A percentile compares a stretch with the other conserved stretches of the same genome.
Conservation (phyloP, 2,888 invertebrate species). For the Phaedon cochleariae region DNA sequence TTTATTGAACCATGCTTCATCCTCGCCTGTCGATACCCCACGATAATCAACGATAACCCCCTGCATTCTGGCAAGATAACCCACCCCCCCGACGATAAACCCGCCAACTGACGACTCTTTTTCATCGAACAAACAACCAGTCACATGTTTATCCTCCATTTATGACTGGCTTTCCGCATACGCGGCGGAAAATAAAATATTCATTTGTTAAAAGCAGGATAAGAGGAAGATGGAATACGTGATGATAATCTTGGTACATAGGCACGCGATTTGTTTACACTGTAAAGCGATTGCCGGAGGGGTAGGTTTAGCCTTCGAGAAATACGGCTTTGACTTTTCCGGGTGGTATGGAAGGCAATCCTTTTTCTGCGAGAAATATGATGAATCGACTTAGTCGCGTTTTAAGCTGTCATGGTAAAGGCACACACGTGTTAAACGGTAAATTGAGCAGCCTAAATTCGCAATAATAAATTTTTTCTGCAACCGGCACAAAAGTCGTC, state of each 20-base stretch:
- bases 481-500: too few species aligned
- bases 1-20: not conserved
- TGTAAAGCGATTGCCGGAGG: not conserved
- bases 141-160: conserved; percentile 9
- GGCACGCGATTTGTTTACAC: conserved; percentile 4
- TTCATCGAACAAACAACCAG: conserved; percentile 13
- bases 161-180: not conserved
- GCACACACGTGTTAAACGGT: too few species aligned
- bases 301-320: not conserved
- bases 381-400: too few species aligned
- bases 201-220: conserved; percentile 10
- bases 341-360: too few species aligned
- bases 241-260: not conserved
- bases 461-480: too few species aligned
- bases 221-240: conserved; percentile 4
- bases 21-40: not conserved
- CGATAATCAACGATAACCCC: not conserved
- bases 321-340: not conserved
- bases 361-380: too few species aligned
- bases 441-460: too few species aligned
- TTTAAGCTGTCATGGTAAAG: too few species aligned
- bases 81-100: not conserved
- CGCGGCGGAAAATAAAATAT: conserved; percentile 8
- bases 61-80: not conserved
- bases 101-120: not conserved